Conservation (phyloP, 1,140 invertebrate species). For the Tetragnatha versicolor region DNA sequence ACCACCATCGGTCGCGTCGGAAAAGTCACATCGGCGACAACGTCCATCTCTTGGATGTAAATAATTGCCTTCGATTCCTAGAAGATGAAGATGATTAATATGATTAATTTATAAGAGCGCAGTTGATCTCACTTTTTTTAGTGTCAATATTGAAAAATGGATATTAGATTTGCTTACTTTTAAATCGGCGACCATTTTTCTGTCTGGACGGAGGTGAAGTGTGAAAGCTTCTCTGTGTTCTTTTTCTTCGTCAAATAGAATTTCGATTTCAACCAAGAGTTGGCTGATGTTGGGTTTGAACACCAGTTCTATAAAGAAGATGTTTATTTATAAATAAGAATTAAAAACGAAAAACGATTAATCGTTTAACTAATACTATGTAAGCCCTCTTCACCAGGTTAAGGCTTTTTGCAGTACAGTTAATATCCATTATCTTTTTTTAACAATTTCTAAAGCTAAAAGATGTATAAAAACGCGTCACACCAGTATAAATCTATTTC, state of each 20-base stretch:
- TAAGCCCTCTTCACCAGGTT: too few relatives aligned
- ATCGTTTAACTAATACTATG: too few relatives aligned
- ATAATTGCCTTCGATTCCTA: slow-evolving; percentile 62
- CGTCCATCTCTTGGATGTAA: slow-evolving; percentile 63
- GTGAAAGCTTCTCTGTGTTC: slow-evolving; percentile 65
- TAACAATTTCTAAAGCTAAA: too few relatives aligned
- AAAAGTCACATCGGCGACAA: slow-evolving; percentile 64
- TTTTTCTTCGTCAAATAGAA: slow-evolving; percentile 62
- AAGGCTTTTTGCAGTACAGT: too few relatives aligned
- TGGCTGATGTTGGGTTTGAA: slow-evolving; percentile 62
- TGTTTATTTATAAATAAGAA: too few relatives aligned
- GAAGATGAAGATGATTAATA: not conserved
- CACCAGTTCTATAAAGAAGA: slow-evolving; percentile 59
- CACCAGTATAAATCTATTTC: too few relatives aligned
- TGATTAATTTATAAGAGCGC: not conserved
- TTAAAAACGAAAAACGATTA: too few relatives aligned
- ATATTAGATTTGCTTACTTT: slow-evolving; percentile 56
- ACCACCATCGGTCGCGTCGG: slow-evolving; percentile 62
- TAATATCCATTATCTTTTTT: too few relatives aligned
- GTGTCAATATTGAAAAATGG: too few relatives aligned
- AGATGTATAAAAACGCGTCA: too few relatives aligned
- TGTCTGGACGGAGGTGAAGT: slow-evolving; percentile 61
- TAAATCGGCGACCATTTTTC: slow-evolving; percentile 61
- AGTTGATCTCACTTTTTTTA: too few relatives aligned
- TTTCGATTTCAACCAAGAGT: slow-evolving; percentile 62